Percentiles rank a stretch among this genome's conserved stretches.
phyloP scores from a whole-genome alignment of 2,797 vertebrate genomes.

The Knipowitschia caucasica region DNA sequence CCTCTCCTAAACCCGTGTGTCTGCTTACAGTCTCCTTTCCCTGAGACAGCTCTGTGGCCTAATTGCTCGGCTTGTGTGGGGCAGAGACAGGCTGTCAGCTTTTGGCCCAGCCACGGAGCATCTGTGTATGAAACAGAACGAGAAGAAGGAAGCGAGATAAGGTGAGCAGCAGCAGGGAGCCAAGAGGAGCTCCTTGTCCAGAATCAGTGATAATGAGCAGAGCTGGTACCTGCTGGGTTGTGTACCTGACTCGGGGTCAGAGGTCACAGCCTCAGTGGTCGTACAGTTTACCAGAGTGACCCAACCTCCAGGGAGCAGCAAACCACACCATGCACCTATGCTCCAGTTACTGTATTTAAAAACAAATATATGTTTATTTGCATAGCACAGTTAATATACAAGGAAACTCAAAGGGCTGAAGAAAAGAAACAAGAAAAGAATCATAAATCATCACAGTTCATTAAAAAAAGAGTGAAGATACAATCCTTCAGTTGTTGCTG shows the following conservation, averaged over 20 bases:
- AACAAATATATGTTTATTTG: too few species aligned
- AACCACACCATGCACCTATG: neutral
- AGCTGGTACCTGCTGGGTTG: constrained; percentile 10
- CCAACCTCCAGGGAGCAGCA: neutral
- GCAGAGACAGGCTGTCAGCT: constrained; percentile 39
- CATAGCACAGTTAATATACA: too few species aligned
- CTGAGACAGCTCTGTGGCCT: constrained; percentile 33
- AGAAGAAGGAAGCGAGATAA: constrained; percentile 19
- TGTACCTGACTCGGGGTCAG: constrained; percentile 22
- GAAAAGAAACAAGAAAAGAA: too few species aligned
- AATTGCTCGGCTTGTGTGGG: constrained; percentile 32
- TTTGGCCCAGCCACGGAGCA: neutral
- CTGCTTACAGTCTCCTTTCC: constrained; percentile 15
- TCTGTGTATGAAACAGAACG: constrained; percentile 9
- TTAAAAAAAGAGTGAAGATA: too few species aligned
- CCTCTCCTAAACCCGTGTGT: constrained; percentile 1
- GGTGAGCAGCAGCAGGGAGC: constrained; percentile 27
- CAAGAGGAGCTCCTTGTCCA: constrained; percentile 22
- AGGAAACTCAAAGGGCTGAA: too few species aligned
- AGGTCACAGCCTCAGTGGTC: neutral
- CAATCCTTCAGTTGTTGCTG: too few species aligned
- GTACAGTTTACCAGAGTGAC: neutral
- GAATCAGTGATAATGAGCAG: constrained; percentile 38
- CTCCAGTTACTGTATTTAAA: too few species aligned
- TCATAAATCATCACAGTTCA: too few species aligned